These are phyloP conservation scores for Polydrusus cervinus DNA, from an alignment of 2,888 invertebrate species.

Conservation along the genomic window DNA sequence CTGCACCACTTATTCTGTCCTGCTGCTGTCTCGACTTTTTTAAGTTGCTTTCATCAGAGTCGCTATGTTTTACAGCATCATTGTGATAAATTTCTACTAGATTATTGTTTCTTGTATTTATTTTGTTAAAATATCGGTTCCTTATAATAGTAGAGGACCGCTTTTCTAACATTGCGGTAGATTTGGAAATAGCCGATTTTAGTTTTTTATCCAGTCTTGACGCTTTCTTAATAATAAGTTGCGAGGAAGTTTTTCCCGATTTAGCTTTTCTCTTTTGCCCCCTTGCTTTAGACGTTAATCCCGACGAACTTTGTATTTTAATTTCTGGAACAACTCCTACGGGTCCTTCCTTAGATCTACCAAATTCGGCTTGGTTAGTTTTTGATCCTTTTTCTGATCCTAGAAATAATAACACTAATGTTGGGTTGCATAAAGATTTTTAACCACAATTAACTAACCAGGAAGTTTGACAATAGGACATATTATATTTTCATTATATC, in stretches of 20 bases:
- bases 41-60: conserved; percentile 65
- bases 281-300: conserved; percentile 15
- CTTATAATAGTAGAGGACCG: conserved; percentile 41
- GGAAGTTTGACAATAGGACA: no score
- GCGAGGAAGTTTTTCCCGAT: conserved; percentile 33
- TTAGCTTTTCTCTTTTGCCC: conserved; percentile 39
- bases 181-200: conserved; percentile 18
- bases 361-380: neutral
- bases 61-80: conserved; percentile 64
- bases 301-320: conserved; percentile 30
- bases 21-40: conserved; percentile 51
- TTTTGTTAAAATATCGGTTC: conserved; percentile 40
- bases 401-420: neutral
- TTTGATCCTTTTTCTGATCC: neutral
- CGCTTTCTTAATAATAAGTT: conserved; percentile 38
- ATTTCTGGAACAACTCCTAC: conserved; percentile 43
- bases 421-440: no score
- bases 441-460: no score
- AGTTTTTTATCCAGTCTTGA: conserved; percentile 44
- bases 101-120: conserved; percentile 58
- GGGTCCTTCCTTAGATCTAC: neutral
- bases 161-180: conserved; percentile 36
- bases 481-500: no score
- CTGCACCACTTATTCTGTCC: conserved; percentile 19
- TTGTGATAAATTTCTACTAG: conserved; percentile 70